Evolutionary conservation across 2,888 invertebrate species (phyloP).

Genomic region (Priocnemis perturbator): DNA sequence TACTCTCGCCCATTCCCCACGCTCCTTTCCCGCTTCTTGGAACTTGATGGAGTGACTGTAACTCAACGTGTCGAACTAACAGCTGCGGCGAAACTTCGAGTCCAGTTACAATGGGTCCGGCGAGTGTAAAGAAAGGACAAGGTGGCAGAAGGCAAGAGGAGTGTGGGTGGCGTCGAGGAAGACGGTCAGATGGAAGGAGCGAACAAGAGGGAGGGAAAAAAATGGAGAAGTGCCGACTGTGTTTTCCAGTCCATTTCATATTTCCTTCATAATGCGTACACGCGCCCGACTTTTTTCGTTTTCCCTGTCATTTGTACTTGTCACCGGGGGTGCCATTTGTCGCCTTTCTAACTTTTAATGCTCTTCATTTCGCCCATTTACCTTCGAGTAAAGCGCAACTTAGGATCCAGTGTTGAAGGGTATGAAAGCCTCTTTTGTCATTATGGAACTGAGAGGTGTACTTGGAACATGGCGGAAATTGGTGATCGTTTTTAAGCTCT

Average conservation of each 20-base stretch:
- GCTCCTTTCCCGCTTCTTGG: constrained; percentile 15
- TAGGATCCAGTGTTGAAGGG: no score
- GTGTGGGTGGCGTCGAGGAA: not conserved
- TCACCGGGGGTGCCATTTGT: constrained; percentile 25
- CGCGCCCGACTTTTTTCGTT: constrained; percentile 34
- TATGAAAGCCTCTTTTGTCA: no score
- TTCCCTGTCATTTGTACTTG: constrained; percentile 27
- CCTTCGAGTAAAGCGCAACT: no score
- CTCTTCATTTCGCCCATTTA: constrained; percentile 1
- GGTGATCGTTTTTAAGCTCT: no score
- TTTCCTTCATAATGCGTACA: constrained; percentile 58
- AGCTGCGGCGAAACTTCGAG: constrained; percentile 51
- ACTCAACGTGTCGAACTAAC: constrained; percentile 49
- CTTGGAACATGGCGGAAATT: no score
- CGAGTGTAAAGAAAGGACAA: constrained; percentile 10
- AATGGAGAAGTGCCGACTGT: constrained; percentile 37
- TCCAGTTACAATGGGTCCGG: constrained; percentile 43
- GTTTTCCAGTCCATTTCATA: constrained; percentile 64
- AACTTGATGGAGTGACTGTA: constrained; percentile 49
- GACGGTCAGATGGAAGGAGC: constrained; percentile 7
- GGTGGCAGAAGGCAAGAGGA: constrained; percentile 16
- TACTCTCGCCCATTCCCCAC: constrained; percentile 12
- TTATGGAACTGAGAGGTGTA: no score
- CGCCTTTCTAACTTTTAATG: not conserved
- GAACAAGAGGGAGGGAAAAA: constrained; percentile 17